These are phyloP conservation scores for Drosophila recens DNA, from an alignment of 2,888 invertebrate genomes.

Conservation along the genomic window DNA sequence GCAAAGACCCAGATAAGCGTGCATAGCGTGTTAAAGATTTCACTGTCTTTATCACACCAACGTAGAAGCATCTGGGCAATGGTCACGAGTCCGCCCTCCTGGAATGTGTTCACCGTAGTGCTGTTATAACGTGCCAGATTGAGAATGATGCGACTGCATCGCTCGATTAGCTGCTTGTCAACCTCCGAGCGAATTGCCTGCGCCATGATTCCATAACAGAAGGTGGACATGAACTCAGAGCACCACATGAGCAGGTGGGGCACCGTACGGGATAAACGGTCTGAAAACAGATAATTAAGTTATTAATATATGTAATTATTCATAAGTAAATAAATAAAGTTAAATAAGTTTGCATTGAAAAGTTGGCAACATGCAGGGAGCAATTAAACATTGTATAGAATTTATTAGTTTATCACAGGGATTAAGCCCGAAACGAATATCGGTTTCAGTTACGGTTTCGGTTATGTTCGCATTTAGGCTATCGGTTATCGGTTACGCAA, in stretches of 20 bases:
- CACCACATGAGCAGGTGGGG: slow-evolving; percentile 83
- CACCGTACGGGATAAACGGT: slow-evolving; percentile 84
- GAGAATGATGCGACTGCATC: slow-evolving; percentile 87
- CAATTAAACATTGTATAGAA: too few relatives aligned
- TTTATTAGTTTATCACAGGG: too few relatives aligned
- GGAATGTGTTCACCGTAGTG: slow-evolving; percentile 88
- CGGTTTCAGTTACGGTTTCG: too few relatives aligned
- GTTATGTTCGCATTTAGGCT: too few relatives aligned
- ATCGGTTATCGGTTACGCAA: too few relatives aligned
- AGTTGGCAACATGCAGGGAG: too few relatives aligned
- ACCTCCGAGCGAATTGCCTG: slow-evolving; percentile 85
- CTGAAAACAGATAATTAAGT: slow-evolving; percentile 50
- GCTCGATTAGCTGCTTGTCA: slow-evolving; percentile 84
- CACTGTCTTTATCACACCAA: slow-evolving; percentile 89
- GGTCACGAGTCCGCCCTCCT: slow-evolving; percentile 87
- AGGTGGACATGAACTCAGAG: slow-evolving; percentile 83
- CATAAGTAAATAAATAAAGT: too few relatives aligned
- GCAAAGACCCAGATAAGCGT: slow-evolving; percentile 89
- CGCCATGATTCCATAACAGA: slow-evolving; percentile 85
- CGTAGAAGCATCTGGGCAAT: slow-evolving; percentile 89
- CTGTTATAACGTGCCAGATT: slow-evolving; percentile 88
- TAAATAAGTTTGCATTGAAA: too few relatives aligned
- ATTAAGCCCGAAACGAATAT: too few relatives aligned
- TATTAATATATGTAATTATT: too few relatives aligned
- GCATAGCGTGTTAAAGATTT: slow-evolving; percentile 88